Conservation (phyloP, 1,140 invertebrate genomes). For the Zaprionus africanus region DNA sequence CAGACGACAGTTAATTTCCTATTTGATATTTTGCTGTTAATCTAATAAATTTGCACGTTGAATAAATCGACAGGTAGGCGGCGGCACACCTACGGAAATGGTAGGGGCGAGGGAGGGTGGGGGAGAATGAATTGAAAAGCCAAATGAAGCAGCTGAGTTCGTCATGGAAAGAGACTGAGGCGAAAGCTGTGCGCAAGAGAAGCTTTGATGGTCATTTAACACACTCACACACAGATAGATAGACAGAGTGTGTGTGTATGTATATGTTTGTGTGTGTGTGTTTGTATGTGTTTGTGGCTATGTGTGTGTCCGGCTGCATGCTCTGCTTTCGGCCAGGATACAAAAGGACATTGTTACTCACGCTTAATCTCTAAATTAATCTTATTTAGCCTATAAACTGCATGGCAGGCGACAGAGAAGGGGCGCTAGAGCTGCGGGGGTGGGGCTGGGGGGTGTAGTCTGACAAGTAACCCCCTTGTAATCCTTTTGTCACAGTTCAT, state of each 20-base stretch:
- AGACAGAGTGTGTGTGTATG: neutral
- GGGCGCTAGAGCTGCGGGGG: neutral
- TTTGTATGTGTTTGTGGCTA: neutral
- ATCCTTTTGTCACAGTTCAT: conserved; percentile 78
- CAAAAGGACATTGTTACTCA: conserved; percentile 14
- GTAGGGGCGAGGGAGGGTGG: neutral
- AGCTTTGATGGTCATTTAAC: neutral
- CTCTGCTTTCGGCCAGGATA: conserved; percentile 6
- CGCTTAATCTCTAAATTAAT: conserved; percentile 74
- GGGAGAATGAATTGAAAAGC: conserved; percentile 47
- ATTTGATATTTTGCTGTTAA: conserved; percentile 82
- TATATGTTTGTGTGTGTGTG: neutral
- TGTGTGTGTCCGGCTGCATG: neutral
- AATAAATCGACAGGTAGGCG: conserved; percentile 47
- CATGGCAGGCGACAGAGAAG: conserved; percentile 14
- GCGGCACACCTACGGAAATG: neutral
- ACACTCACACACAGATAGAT: neutral
- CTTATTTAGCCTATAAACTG: conserved; percentile 73
- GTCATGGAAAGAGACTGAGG: too few relatives aligned
- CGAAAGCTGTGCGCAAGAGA: neutral
- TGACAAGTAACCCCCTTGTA: conserved; percentile 66
- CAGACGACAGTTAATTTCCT: conserved; percentile 82
- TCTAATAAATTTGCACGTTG: conserved; percentile 77
- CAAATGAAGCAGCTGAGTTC: conserved; percentile 22
- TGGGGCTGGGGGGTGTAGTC: neutral